Evolutionary conservation across 2,888 invertebrate species (phyloP).

Genomic region (Aphrophora alni): DNA sequence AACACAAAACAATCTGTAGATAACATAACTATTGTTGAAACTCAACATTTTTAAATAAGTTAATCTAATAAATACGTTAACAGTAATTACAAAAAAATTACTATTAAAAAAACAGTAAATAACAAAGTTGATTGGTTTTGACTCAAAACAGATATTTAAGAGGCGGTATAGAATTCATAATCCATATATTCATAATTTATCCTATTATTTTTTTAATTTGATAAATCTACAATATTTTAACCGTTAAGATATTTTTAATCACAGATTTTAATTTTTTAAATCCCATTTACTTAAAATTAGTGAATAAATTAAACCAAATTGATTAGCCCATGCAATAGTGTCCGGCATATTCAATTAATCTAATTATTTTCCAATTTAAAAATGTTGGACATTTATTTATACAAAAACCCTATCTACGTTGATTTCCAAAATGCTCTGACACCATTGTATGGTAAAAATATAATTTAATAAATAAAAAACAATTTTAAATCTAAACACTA

Average conservation of each 20-base stretch:
- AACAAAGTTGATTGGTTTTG: not conserved
- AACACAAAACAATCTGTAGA: not conserved
- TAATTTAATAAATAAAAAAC: not conserved
- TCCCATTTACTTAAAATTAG: not conserved
- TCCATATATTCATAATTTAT: not conserved
- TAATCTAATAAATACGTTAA: not conserved
- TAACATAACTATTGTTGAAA: not conserved
- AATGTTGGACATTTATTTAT: not conserved
- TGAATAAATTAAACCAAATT: not conserved
- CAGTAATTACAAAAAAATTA: not conserved
- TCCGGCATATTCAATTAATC: not conserved
- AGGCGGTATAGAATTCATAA: no score
- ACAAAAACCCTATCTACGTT: no score
- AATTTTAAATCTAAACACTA: not conserved
- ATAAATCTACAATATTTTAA: not conserved
- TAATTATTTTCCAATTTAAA: not conserved
- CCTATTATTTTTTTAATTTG: not conserved
- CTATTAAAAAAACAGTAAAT: not conserved
- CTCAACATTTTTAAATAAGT: not conserved
- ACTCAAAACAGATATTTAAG: not conserved
- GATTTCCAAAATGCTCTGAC: not conserved
- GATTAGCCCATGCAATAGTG: not conserved
- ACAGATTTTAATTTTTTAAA: not conserved
- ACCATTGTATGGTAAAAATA: constrained; percentile 6
- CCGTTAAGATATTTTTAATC: not conserved